Evolutionary conservation across 2,888 invertebrate genomes (phyloP).

Genomic region (Caenorhabditis sp.): DNA sequence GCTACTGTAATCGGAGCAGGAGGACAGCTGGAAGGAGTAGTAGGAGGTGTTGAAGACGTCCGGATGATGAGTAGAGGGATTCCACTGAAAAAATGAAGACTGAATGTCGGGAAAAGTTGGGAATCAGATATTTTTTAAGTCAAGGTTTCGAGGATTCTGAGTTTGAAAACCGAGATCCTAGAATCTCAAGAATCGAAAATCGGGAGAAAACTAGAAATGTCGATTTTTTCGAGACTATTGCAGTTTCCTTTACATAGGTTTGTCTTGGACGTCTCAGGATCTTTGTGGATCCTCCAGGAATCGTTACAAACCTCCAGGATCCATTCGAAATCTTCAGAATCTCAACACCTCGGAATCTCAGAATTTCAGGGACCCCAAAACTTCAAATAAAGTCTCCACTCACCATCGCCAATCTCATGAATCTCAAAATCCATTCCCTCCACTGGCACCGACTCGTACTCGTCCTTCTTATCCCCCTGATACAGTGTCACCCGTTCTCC

Average conservation of each 20-base stretch:
- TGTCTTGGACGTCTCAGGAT: too few relatives aligned
- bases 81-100: conserved; percentile 57
- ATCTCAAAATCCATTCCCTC: conserved; percentile 71
- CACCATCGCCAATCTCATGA: conserved; percentile 77
- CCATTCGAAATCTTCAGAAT: not conserved
- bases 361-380: not conserved
- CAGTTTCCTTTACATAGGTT: too few relatives aligned
- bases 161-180: too few relatives aligned
- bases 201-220: too few relatives aligned
- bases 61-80: conserved; percentile 58
- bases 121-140: too few relatives aligned
- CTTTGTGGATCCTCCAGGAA: too few relatives aligned
- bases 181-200: not conserved
- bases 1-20: conserved; percentile 29
- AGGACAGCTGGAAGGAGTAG: conserved; percentile 19
- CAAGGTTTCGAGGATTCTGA: too few relatives aligned
- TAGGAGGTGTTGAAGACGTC: conserved; percentile 12
- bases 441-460: conserved; percentile 63
- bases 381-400: too few relatives aligned
- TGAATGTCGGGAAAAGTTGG: not conserved
- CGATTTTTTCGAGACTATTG: too few relatives aligned
- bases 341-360: not conserved
- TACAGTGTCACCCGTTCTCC: conserved; percentile 68
- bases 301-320: too few relatives aligned
- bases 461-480: conserved; percentile 66